These are phyloP conservation scores for Eristalinus sepulchralis DNA, from an alignment of 2,888 invertebrate species.

Conservation along the genomic window DNA sequence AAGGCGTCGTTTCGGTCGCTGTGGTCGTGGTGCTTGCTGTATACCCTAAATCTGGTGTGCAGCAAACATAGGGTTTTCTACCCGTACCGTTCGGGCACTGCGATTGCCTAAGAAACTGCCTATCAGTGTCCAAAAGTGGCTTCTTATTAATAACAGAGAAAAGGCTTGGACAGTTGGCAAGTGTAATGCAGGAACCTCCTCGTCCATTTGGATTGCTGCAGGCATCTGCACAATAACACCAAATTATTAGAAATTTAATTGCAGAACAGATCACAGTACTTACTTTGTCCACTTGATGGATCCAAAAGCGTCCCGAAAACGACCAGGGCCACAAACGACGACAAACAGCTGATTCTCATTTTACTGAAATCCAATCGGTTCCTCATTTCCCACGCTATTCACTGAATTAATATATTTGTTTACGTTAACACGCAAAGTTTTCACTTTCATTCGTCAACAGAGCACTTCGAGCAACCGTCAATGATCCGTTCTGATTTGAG, in stretches of 20 bases:
- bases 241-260: not conserved
- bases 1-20: not conserved
- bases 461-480: not conserved
- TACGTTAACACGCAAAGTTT: not conserved
- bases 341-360: conserved; percentile 10
- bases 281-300: not conserved
- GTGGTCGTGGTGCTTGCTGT: conserved; percentile 22
- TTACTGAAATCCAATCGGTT: not conserved
- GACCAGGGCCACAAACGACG: not conserved
- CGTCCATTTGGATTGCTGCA: conserved; percentile 81
- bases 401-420: not conserved
- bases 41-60: conserved; percentile 75
- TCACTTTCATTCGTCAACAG: not conserved
- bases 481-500: conserved; percentile 1
- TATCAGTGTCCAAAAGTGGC: conserved; percentile 69
- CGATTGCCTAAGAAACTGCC: conserved; percentile 75
- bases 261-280: not conserved
- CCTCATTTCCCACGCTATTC: not conserved
- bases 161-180: conserved; percentile 77
- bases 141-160: conserved; percentile 72
- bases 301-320: not conserved
- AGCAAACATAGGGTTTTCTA: conserved; percentile 77
- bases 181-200: conserved; percentile 76
- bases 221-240: conserved; percentile 77
- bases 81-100: conserved; percentile 76